Evolutionary conservation across 2,797 vertebrate species (phyloP).

Genomic region (Valencia hispanica): DNA sequence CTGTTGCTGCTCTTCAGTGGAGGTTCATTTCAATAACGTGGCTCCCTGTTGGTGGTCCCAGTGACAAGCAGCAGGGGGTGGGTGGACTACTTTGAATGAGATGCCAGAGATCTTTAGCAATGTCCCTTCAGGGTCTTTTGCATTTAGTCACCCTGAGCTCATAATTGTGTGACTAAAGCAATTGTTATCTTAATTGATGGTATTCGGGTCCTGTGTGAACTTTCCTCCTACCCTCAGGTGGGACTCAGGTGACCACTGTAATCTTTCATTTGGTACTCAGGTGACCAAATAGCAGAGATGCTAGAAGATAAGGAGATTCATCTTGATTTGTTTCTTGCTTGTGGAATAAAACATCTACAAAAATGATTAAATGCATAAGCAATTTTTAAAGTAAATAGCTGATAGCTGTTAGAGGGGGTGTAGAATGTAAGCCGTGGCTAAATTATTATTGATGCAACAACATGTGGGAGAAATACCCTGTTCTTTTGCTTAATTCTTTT

Average conservation of each 20-base stretch:
- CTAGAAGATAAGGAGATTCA: constrained; percentile 23
- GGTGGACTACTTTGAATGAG: constrained; percentile 70
- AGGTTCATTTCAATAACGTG: constrained; percentile 60
- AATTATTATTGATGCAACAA: background rate
- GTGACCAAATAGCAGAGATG: constrained; percentile 52
- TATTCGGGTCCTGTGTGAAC: constrained; percentile 61
- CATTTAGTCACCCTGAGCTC: constrained; percentile 81
- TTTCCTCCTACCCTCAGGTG: constrained; percentile 73
- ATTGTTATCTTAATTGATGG: constrained; percentile 85
- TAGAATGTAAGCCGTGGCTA: background rate
- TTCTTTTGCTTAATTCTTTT: constrained; percentile 17
- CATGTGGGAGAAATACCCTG: constrained; percentile 1
- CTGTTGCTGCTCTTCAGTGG: background rate
- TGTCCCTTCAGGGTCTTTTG: constrained; percentile 79
- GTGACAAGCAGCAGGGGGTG: constrained; percentile 64
- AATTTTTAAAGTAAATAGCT: background rate
- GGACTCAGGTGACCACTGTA: constrained; percentile 66
- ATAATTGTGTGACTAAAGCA: constrained; percentile 85
- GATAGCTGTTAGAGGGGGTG: background rate
- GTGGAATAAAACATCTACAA: background rate
- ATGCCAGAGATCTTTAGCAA: constrained; percentile 81
- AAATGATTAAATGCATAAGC: background rate
- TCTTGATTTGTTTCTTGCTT: constrained; percentile 6
- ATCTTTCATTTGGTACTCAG: constrained; percentile 62
- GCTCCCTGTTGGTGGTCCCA: constrained; percentile 76